These are phyloP conservation scores for Gadopsis marmoratus DNA, from an alignment of 2,797 vertebrate genomes.

Conservation along the genomic window DNA sequence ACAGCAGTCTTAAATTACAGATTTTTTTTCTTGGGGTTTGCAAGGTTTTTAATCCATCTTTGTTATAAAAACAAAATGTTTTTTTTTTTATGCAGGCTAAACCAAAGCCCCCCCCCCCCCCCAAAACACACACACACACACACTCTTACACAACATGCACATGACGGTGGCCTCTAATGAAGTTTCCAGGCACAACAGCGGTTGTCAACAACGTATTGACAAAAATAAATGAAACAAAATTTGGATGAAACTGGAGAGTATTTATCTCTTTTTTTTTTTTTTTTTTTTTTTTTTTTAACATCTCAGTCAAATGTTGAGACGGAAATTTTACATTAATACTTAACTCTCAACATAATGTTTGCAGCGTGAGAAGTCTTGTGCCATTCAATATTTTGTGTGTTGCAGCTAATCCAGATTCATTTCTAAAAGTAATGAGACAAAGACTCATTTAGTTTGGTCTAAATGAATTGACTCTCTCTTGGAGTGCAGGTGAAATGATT, in stretches of 20 bases:
- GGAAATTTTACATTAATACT: neutral
- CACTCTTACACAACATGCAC: constrained; percentile 31
- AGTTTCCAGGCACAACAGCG: constrained; percentile 28
- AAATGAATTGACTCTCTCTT: constrained; percentile 16
- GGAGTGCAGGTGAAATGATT: too few relatives aligned
- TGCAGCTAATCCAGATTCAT: neutral
- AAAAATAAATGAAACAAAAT: neutral
- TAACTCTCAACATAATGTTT: constrained; percentile 5
- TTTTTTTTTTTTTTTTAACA: neutral
- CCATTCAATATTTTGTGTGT: neutral
- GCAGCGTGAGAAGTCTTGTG: constrained; percentile 1
- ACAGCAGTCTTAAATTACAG: too few relatives aligned
- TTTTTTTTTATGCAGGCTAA: too few relatives aligned
- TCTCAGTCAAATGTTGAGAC: neutral
- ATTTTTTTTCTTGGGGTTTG: too few relatives aligned
- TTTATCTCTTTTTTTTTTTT: constrained; percentile 6
- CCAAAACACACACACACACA: neutral
- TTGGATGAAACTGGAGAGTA: constrained; percentile 11
- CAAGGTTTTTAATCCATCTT: too few relatives aligned
- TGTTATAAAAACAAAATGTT: too few relatives aligned
- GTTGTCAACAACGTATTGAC: neutral
- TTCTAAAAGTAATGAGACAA: constrained; percentile 6
- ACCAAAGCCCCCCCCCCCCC: too few relatives aligned
- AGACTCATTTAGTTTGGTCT: constrained; percentile 12
- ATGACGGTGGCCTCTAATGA: constrained; percentile 19